Evolutionary conservation across 1,140 invertebrate species (phyloP).

Genomic region (Drosophila trapezifrons): DNA sequence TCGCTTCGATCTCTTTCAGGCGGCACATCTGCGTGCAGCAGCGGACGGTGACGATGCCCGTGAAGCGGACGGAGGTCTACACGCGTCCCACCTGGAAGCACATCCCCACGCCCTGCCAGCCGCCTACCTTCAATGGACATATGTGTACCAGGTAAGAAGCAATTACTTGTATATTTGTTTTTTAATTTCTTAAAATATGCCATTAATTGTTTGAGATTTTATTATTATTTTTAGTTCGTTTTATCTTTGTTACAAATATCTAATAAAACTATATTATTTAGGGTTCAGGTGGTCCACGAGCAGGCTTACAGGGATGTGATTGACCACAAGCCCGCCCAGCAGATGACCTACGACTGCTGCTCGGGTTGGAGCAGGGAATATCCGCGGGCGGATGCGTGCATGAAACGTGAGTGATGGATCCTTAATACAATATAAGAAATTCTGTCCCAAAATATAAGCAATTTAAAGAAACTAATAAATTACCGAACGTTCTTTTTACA

Average conservation of each 20-base stretch:
- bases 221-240: too few relatives aligned
- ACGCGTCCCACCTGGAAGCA: conserved; percentile 85
- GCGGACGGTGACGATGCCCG: conserved; percentile 84
- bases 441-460: neutral
- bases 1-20: conserved; percentile 70
- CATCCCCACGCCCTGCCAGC: conserved; percentile 85
- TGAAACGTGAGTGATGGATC: conserved; percentile 86
- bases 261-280: neutral
- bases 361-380: conserved; percentile 87
- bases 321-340: conserved; percentile 84
- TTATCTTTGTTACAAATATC: neutral
- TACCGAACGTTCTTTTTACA: too few relatives aligned
- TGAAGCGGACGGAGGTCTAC: conserved; percentile 85
- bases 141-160: conserved; percentile 81
- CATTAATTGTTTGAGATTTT: too few relatives aligned
- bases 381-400: conserved; percentile 86
- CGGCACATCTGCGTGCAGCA: conserved; percentile 85
- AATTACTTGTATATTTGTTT: neutral
- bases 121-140: conserved; percentile 84
- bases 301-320: conserved; percentile 85
- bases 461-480: too few relatives aligned
- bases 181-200: neutral
- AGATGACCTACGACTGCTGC: conserved; percentile 86
- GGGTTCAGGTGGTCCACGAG: conserved; percentile 85
- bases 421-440: neutral